Percentiles rank a stretch among this genome's conserved stretches.
Conservation (phyloP, 2,113 vertebrate species). For the Picathartes gymnocephalus region DNA sequence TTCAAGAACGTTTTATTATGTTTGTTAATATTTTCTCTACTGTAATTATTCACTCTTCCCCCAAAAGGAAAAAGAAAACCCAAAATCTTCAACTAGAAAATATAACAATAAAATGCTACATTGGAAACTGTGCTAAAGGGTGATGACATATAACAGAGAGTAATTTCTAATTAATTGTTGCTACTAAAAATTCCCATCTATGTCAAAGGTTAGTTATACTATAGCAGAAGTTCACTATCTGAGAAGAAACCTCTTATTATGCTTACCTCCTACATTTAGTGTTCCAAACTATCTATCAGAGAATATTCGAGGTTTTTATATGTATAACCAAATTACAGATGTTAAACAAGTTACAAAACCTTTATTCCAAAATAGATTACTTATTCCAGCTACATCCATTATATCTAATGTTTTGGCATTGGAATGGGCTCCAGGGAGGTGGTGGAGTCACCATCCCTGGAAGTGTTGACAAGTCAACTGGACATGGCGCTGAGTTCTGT, state of each 20-base stretch:
- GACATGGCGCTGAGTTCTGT: accelerated
- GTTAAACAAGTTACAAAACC: not conserved
- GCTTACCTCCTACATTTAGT: not conserved
- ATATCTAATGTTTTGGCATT: not conserved
- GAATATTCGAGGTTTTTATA: not conserved
- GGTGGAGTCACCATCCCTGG: not conserved
- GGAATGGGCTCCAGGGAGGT: not conserved
- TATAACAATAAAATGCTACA: not conserved
- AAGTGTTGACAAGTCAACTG: not conserved
- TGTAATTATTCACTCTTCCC: not conserved
- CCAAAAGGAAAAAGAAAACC: accelerated
- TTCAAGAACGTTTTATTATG: not conserved
- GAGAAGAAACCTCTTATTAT: not conserved
- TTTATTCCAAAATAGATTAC: not conserved
- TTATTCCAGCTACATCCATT: not conserved
- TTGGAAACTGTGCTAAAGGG: not conserved
- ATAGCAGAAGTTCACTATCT: not conserved
- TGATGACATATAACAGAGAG: not conserved
- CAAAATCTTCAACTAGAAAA: not conserved
- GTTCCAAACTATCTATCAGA: not conserved
- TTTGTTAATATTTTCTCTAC: not conserved
- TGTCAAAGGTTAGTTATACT: not conserved
- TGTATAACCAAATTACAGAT: not conserved
- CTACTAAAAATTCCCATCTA: not conserved
- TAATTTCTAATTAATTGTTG: not conserved